phyloP scores from a whole-genome alignment of 2,113 vertebrate genomes.

The Ginglymostoma cirratum region DNA sequence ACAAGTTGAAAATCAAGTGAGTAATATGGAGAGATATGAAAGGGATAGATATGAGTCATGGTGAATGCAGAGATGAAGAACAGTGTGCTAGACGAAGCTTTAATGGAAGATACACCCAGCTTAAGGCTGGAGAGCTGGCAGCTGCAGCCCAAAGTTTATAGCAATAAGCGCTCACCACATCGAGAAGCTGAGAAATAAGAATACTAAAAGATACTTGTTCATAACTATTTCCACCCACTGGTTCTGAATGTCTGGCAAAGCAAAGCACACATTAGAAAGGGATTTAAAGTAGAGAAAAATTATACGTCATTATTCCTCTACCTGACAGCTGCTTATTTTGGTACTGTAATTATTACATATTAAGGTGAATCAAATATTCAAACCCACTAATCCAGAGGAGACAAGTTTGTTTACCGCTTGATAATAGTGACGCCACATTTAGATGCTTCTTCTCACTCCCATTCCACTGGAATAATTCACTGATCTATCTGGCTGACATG shows the following conservation, averaged over 20 bases:
- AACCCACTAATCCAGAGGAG: neutral
- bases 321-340: slow-evolving; percentile 31
- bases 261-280: slow-evolving; percentile 16
- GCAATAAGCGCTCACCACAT: too few species aligned
- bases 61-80: neutral
- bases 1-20: neutral
- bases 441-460: neutral
- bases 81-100: neutral
- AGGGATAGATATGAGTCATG: neutral
- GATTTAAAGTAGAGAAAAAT: neutral
- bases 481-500: neutral
- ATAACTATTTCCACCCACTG: neutral
- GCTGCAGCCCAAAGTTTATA: neutral
- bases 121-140: neutral
- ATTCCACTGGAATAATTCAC: neutral
- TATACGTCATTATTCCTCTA: slow-evolving; percentile 14
- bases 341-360: slow-evolving; percentile 18
- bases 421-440: neutral
- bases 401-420: neutral
- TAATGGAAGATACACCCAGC: neutral
- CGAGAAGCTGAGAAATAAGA: neutral
- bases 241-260: neutral
- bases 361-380: slow-evolving; percentile 27
- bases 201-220: neutral
- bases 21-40: neutral